phyloP scores from a whole-genome alignment of 1,140 invertebrate species.

The Ceratitis capitata region DNA sequence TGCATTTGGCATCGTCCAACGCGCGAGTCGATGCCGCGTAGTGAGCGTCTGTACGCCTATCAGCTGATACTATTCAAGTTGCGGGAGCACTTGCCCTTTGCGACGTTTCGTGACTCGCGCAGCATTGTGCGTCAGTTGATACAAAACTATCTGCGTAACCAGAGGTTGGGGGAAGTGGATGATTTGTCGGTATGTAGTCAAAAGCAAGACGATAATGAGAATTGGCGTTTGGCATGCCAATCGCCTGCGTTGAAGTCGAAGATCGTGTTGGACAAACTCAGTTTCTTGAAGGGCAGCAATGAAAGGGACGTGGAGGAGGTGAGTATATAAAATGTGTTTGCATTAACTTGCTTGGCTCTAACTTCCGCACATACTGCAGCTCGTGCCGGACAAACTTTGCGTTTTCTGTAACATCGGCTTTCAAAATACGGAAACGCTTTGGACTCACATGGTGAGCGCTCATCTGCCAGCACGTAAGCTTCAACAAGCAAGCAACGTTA shows the following conservation, averaged over 20 bases:
- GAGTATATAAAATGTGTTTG: not conserved
- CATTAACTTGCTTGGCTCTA: too few species aligned
- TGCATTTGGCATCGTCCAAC: conserved; percentile 29
- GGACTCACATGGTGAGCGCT: conserved; percentile 37
- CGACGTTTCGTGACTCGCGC: conserved; percentile 4
- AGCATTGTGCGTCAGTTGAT: conserved; percentile 29
- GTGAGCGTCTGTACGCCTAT: conserved; percentile 18
- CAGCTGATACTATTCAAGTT: not conserved
- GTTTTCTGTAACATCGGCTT: conserved; percentile 24
- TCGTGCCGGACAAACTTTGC: not conserved
- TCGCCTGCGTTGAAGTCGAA: not conserved
- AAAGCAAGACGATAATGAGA: not conserved
- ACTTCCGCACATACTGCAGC: not conserved
- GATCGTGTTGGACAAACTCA: not conserved
- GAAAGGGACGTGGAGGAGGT: conserved; percentile 13
- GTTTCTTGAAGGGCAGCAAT: not conserved
- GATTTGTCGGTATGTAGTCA: too few species aligned
- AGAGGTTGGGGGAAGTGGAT: not conserved
- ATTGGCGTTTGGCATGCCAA: not conserved
- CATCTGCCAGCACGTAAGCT: not conserved
- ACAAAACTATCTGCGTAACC: not conserved
- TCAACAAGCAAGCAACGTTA: not conserved
- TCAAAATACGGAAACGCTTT: not conserved
- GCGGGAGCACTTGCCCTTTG: not conserved
- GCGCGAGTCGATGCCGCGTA: not conserved